Conservation (phyloP, 2,888 invertebrate species). For the Hypolimnas misippus region DNA sequence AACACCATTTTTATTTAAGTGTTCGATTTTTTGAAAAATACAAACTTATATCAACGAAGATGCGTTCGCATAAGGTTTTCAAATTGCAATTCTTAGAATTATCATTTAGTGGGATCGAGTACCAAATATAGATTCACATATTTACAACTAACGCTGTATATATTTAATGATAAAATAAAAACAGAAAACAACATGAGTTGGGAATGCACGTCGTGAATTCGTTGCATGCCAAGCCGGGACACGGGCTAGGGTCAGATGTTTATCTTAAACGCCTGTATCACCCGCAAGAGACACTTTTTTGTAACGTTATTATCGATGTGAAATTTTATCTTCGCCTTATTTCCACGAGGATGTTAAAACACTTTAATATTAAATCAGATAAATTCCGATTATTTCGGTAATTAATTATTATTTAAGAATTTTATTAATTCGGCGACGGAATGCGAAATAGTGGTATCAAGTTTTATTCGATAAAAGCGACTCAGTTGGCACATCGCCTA, state of each 20-base stretch:
- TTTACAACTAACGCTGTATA: slow-evolving; percentile 40
- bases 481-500: slow-evolving; percentile 70
- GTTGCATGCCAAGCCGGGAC: slow-evolving; percentile 72
- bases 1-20: neutral
- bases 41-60: too few relatives aligned
- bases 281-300: slow-evolving; percentile 81
- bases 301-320: slow-evolving; percentile 74
- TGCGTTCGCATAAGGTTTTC: neutral
- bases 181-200: slow-evolving; percentile 53
- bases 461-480: slow-evolving; percentile 26
- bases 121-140: slow-evolving; percentile 26
- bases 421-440: neutral
- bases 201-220: slow-evolving; percentile 79
- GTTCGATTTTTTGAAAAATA: too few relatives aligned
- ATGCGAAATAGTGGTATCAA: slow-evolving; percentile 10
- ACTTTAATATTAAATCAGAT: slow-evolving; percentile 44
- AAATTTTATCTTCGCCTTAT: slow-evolving; percentile 64
- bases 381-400: slow-evolving; percentile 24
- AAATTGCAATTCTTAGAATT: slow-evolving; percentile 12
- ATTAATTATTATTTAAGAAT: slow-evolving; percentile 25
- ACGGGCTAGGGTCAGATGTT: slow-evolving; percentile 77
- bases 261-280: slow-evolving; percentile 84
- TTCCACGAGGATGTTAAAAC: slow-evolving; percentile 47
- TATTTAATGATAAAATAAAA: slow-evolving; percentile 59
- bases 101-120: slow-evolving; percentile 6